Percentiles rank a stretch among this genome's conserved stretches.
phyloP scores from a whole-genome alignment of 2,113 vertebrate species.

The Myrmecophaga tridactyla region DNA sequence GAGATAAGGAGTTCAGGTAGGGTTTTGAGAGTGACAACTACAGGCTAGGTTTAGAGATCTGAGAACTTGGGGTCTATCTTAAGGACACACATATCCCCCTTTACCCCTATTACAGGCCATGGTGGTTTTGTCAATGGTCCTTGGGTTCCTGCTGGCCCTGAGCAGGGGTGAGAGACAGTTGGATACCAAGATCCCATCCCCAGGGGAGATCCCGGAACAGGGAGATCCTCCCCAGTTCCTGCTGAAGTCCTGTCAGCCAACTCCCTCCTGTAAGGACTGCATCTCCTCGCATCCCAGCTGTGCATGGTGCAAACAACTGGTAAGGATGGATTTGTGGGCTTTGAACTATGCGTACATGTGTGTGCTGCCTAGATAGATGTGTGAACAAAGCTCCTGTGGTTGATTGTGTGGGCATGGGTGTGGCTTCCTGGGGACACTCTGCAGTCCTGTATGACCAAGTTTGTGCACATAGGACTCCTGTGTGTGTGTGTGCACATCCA shows the following conservation, averaged over 20 bases:
- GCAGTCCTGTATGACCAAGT: neutral
- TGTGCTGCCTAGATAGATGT: neutral
- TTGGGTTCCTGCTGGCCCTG: constrained; percentile 68
- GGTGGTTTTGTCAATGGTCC: constrained; percentile 46
- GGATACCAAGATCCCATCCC: neutral
- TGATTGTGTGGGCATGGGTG: neutral
- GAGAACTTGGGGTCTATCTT: neutral
- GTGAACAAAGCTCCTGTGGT: neutral
- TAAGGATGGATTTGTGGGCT: constrained; percentile 51
- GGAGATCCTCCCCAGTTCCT: neutral
- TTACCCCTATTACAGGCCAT: constrained; percentile 66
- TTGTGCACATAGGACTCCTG: neutral
- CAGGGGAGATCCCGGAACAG: neutral
- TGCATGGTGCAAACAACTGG: constrained; percentile 82
- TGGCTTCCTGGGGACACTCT: neutral
- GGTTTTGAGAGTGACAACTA: neutral
- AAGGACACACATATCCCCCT: neutral
- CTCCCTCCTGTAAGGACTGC: constrained; percentile 76
- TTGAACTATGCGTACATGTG: neutral
- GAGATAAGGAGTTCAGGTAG: neutral
- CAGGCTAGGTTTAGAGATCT: constrained; percentile 7
- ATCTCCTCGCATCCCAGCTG: constrained; percentile 79
- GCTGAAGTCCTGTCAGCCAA: constrained; percentile 71
- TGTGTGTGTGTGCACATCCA: neutral
- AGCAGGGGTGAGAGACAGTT: constrained; percentile 23